Base-by-base conservation (phyloP, 2,797 vertebrate genomes). In the Betta splendens region DNA sequence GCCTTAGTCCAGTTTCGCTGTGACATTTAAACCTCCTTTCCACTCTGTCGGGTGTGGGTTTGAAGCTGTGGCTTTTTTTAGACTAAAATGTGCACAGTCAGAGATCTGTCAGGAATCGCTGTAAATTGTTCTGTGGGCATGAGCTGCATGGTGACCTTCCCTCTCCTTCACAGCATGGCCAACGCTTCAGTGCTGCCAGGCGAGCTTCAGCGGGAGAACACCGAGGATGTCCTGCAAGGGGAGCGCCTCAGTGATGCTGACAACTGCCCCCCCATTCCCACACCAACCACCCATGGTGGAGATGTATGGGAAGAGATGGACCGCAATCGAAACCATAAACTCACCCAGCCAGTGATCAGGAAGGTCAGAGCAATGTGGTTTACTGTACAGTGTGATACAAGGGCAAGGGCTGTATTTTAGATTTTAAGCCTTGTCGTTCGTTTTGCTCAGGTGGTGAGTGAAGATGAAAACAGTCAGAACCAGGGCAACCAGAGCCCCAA, bases 301-400 rank as follows among this genome's bases (percentile, higher is more conserved):
- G 96, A 97, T 12, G 93, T 97, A 44, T 98, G 96, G 97, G 96
- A 98, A 80, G 95, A 98, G 84, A 93, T 97, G 89, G 96, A 99
- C 81, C 94, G 92, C 56, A 97, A 95, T 77, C 94, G 92, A 59
- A 95, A 95, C 87, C 94, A 94, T 83, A 95, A 95, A 82, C 94
- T 93, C 0, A 32, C 83, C 7, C 89, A 85, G 72, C 90, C 93
- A 3, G 84, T 91, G 18, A 87, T 95, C 71, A 94, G 93, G 86
- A 99, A 98, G 94, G 97, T 97, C 78, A 87, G 92, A 87, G 20
- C 3, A 29, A 37, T 33, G 57, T 29, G 8, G 1, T 67, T 43
- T 26, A 26, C 22, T 64, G 15, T 45, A 13, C 9, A 40, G n/a
- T 54, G 5, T 25, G 15, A n/a, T 42, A 11, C 1, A 16, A 10